phyloP scores from a whole-genome alignment of 2,113 vertebrate genomes.

The Passer montanus region DNA sequence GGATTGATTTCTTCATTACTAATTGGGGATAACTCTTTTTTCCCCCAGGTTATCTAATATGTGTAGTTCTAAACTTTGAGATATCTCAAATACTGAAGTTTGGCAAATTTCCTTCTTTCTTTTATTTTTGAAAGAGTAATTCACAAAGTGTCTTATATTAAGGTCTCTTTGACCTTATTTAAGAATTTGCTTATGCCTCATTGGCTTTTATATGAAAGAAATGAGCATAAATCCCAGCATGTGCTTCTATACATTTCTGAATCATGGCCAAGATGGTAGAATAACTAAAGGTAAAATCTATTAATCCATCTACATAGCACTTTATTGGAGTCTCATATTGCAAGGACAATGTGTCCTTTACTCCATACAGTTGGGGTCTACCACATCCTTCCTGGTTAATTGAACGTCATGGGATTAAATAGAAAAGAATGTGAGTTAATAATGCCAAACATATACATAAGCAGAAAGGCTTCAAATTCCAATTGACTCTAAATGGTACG shows the following conservation, averaged over 20 bases:
- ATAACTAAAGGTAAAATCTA: not conserved
- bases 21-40: not conserved
- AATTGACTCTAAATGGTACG: not conserved
- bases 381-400: not conserved
- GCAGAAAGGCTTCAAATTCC: not conserved
- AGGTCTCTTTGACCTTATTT: not conserved
- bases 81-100: not conserved
- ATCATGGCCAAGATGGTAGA: not conserved
- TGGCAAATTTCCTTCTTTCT: not conserved
- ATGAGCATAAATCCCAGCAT: not conserved
- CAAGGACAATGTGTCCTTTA: not conserved
- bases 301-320: not conserved
- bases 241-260: not conserved
- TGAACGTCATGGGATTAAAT: not conserved
- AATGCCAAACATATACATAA: constrained; percentile 11
- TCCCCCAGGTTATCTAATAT: not conserved
- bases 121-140: not conserved
- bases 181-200: not conserved
- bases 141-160: not conserved
- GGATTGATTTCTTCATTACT: not conserved
- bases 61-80: not conserved
- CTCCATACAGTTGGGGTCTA: not conserved
- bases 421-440: not conserved
- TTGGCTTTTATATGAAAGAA: not conserved
- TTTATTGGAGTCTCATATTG: not conserved